Conservation (phyloP, 2,797 vertebrate species). For the Falco rusticolus region DNA sequence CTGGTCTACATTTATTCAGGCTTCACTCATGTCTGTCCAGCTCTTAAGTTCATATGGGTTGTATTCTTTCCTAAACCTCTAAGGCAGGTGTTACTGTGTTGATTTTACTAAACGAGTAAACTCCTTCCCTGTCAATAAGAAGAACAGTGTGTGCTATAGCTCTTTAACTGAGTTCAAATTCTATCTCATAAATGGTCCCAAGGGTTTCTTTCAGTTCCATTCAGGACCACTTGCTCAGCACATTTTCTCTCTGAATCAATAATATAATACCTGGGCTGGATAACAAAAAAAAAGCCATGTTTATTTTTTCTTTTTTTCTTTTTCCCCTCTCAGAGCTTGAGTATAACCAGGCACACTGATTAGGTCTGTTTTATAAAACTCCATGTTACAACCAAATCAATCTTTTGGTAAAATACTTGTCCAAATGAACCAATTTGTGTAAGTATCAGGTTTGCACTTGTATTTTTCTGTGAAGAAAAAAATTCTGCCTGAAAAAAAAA, state of each 20-base stretch:
- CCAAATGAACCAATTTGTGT: neutral
- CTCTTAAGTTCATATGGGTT: rapidly evolving
- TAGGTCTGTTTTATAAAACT: neutral
- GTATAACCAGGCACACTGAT: neutral
- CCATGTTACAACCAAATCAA: neutral
- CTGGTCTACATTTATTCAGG: neutral
- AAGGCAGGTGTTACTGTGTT: conserved; percentile 33
- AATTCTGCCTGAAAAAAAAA: neutral
- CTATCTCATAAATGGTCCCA: conserved; percentile 38
- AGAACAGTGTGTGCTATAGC: conserved; percentile 46
- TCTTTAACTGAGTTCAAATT: conserved; percentile 9
- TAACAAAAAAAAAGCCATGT: conserved; percentile 30
- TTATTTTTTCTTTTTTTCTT: neutral
- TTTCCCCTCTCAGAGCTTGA: neutral
- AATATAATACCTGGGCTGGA: conserved; percentile 48
- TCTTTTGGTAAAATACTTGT: neutral
- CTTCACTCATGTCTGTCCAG: neutral
- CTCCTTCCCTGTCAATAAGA: neutral
- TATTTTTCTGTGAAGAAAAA: neutral
- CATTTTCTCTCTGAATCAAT: conserved; percentile 61
- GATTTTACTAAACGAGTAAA: neutral
- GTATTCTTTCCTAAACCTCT: neutral
- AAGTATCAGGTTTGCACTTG: neutral
- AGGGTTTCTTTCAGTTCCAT: conserved; percentile 34
- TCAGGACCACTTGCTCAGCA: conserved; percentile 30